Evolutionary conservation across 2,797 vertebrate genomes (phyloP), one percentile per base, ranked within the genome.

Genomic region (Pseudocheirus occidentalis): DNA sequence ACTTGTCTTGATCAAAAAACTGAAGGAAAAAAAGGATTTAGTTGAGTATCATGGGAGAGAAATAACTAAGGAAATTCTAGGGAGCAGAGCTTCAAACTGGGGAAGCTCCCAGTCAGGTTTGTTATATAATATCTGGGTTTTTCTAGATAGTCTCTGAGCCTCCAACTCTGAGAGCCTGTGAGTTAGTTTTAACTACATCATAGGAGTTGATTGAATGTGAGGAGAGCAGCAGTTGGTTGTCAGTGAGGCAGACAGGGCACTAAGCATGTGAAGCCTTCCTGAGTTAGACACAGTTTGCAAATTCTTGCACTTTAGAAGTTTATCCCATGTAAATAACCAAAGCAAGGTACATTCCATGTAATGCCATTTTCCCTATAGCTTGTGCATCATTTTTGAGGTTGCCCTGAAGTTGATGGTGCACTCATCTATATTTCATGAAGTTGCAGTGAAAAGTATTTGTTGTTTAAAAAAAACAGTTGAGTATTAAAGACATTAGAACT

Each of bases 1-100:
- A 92, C 93, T 1, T 89, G 4, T 90, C 92, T 95, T 73, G 12
- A 81, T 81, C 31, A 95, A 93, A 93, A 53, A 93, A 46, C 52
- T 90, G 55, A 13, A 50, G 29, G 66, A 93, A 29, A 89, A 92
- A 92, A 92, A 91, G 6, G 28, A 57, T 57, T 81, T 14, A 92
- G 27, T 54, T 57, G 90, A 92, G 14, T 27, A 21, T 34, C 31
- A 40, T 24, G 59, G 11, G 52, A 94, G 56, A 91, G 92, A 54
- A 93, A 62, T 34, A 59, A 28, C n/a, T 46, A n/a, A 94, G 58
- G 28, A 52, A 93, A 57, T 89, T 12, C 54, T 53, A 56, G 46
- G 90, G 21, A 91, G 34, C 31, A 27, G 34, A 91, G 14, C 21
- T 46, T 95, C 90, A n/a, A 54, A 1, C 13, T 93, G n/a, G 53